Percentiles rank a stretch among this genome's conserved stretches.
These are phyloP conservation scores for Agrochola lychnidis DNA, from an alignment of 2,888 invertebrate species.

Conservation along the genomic window DNA sequence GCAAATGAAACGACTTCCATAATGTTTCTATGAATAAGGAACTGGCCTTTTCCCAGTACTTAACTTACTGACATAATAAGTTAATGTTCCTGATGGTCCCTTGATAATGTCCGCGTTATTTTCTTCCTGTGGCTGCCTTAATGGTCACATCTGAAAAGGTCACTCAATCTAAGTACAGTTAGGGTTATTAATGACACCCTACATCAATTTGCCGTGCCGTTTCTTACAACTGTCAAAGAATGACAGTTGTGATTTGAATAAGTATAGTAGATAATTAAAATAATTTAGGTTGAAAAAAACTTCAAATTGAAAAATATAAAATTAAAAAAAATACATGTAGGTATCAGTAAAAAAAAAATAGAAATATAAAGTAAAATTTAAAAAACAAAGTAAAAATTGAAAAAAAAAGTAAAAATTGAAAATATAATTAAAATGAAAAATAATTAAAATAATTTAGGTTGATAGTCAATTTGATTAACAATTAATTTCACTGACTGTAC, in stretches of 20 bases:
- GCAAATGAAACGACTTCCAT: constrained; percentile 18
- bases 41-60: constrained; percentile 16
- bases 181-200: background rate
- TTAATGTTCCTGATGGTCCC: constrained; percentile 24
- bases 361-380: no score
- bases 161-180: background rate
- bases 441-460: background rate
- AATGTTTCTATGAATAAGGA: constrained; percentile 24
- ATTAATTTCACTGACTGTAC: no score
- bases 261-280: no score
- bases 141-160: constrained; percentile 21
- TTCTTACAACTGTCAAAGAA: background rate
- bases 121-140: constrained; percentile 26
- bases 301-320: no score
- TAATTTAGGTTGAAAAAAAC: no score
- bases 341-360: no score
- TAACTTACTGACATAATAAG: constrained; percentile 10
- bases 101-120: constrained; percentile 25
- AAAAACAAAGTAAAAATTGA: no score
- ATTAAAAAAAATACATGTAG: no score
- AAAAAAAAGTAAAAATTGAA: no score
- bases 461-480: background rate
- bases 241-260: background rate
- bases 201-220: background rate
- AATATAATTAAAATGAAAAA: no score